Evolutionary conservation across 2,888 invertebrate species (phyloP).

Genomic region (Drosophila percnosoma): DNA sequence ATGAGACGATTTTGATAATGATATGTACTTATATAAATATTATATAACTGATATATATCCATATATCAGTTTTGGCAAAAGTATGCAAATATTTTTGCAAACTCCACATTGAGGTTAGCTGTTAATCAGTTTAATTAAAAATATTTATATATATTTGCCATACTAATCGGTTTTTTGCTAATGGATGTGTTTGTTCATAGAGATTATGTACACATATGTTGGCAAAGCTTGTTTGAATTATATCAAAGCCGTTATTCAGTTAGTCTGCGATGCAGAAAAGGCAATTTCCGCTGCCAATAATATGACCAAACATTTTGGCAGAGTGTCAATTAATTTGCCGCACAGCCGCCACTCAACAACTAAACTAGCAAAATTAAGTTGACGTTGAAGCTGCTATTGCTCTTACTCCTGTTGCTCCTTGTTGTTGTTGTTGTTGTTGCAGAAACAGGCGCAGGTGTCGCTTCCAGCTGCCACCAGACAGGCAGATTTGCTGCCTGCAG

Average conservation of each 20-base stretch:
- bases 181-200: neutral
- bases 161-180: neutral
- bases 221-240: neutral
- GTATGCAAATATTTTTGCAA: neutral
- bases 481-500: constrained; percentile 14
- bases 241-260: constrained; percentile 13
- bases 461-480: constrained; percentile 55
- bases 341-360: constrained; percentile 60
- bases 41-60: too few species aligned
- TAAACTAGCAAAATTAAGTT: constrained; percentile 75
- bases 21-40: too few species aligned
- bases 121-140: neutral
- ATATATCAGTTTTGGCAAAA: neutral
- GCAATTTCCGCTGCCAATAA: constrained; percentile 63
- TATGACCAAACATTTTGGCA: constrained; percentile 72
- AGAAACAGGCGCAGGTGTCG: constrained; percentile 56
- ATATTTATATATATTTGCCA: neutral
- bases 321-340: constrained; percentile 75
- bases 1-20: neutral
- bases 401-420: constrained; percentile 22
- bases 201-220: neutral
- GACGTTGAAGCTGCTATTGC: constrained; percentile 43
- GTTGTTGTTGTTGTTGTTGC: constrained; percentile 17
- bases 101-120: neutral
- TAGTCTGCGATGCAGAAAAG: constrained; percentile 44